Evolutionary conservation across 2,888 invertebrate genomes (phyloP).

Genomic region (Amiota mariae): DNA sequence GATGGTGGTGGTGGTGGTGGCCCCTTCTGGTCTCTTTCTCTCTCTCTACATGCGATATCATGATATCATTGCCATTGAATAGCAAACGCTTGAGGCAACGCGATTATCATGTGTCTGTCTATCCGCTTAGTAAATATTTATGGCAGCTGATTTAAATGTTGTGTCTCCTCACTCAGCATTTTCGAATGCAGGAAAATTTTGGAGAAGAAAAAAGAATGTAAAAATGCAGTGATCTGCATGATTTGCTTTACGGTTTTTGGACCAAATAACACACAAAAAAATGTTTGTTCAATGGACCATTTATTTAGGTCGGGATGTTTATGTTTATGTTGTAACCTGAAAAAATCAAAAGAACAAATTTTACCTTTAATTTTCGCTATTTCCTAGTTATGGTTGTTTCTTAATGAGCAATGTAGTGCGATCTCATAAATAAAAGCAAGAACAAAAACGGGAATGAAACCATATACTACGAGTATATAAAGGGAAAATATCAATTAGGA

Average conservation of each 20-base stretch:
- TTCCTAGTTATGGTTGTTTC: background rate
- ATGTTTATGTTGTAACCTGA: slow-evolving; percentile 1
- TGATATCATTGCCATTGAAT: slow-evolving; percentile 19
- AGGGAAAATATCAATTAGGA: background rate
- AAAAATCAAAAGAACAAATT: background rate
- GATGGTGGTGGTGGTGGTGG: slow-evolving; percentile 15
- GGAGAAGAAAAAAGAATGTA: no score
- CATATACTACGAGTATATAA: background rate
- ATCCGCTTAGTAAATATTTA: slow-evolving; percentile 47
- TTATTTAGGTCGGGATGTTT: no score
- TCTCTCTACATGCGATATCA: background rate
- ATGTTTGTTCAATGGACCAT: no score
- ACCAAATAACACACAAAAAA: background rate
- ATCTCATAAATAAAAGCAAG: background rate
- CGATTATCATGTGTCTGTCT: slow-evolving; percentile 49
- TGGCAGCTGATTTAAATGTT: slow-evolving; percentile 53
- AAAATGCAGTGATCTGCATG: no score
- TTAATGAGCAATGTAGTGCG: background rate
- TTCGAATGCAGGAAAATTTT: slow-evolving; percentile 6
- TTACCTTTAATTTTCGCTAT: no score
- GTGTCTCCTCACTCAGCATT: slow-evolving; percentile 26
- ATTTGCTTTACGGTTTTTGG: background rate
- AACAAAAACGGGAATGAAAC: background rate
- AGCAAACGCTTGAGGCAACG: slow-evolving; percentile 46
- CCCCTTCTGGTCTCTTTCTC: slow-evolving; percentile 9